Evolutionary conservation across 2,797 vertebrate species (phyloP), one percentile per base, ranked within the genome.

Genomic region (Tadarida brasiliensis): DNA sequence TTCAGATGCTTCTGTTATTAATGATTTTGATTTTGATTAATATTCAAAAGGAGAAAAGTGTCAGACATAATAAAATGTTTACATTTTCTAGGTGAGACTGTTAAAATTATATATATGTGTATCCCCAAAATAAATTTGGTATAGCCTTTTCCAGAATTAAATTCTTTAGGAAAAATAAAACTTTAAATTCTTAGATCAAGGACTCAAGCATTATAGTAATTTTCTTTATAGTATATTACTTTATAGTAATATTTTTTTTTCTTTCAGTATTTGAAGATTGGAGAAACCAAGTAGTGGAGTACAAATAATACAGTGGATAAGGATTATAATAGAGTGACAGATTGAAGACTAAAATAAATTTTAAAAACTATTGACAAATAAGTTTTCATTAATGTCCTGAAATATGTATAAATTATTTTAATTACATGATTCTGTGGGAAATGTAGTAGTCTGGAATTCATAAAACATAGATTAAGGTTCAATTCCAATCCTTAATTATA

Each of bases 321-420:
- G 1, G 30, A 26, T 86, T 22, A 24, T 56, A 51, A 68, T 4
- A 44, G 10, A 30, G 1, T 85, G 33, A 91, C 49, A 88, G 61
- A 54, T 74, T 63, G n/a, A 94, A 95, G 7, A 51, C 35, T 54
- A 63, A 85, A 88, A 94, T 83, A 73, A 30, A 94, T 5, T 65
- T 11, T 47, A 76, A 80, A 9, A 71, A 26, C 30, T 90, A n/a
- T 57, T 95, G 54, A 56, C 14, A 89, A 54, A 76, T 49, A 61
- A 57, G 14, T 92, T 74, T 92, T 77, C 22, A 56, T 86, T 74
- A 89, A 65, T 65, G 74, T 47, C 26, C 9, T 86, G 10, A 61
- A 88, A 54, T 39, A 59, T 68, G 26, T 44, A 47, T 61, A 92
- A 68, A 44, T 93, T 26, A 49, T 51, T 91, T 59, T 71, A 91